phyloP scores from a whole-genome alignment of 2,113 vertebrate genomes.

The Protomyctophum bolini region DNA sequence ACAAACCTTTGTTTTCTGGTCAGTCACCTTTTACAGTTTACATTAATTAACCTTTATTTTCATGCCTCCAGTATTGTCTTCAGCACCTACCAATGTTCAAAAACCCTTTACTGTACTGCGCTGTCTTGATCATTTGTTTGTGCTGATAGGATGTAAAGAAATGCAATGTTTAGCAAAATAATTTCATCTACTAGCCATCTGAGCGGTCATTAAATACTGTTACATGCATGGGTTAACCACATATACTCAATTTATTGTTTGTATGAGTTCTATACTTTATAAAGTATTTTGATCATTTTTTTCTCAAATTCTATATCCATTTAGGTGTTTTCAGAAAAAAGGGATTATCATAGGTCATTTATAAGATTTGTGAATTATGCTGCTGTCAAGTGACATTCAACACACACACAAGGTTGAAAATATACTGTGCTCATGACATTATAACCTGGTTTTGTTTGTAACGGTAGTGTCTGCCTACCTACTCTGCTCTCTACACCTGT shows the following conservation, averaged over 20 bases:
- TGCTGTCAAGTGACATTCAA: conserved; percentile 10
- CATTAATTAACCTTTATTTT: background rate
- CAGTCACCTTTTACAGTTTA: background rate
- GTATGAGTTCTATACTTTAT: conserved; percentile 50
- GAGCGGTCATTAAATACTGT: conserved; percentile 13
- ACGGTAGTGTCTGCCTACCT: conserved; percentile 13
- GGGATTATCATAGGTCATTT: conserved; percentile 16
- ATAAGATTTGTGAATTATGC: conserved; percentile 17
- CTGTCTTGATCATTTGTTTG: background rate
- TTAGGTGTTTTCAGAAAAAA: background rate
- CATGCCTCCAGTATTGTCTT: background rate
- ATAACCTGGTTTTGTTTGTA: background rate
- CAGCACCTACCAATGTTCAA: background rate
- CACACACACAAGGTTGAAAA: background rate
- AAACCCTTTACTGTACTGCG: background rate
- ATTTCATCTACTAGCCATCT: background rate
- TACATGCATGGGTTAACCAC: conserved; percentile 31
- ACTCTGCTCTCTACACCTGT: conserved; percentile 19
- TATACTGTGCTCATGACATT: conserved; percentile 2
- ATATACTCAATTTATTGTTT: conserved; percentile 12
- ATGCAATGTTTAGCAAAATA: background rate
- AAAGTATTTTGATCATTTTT: conserved; percentile 38
- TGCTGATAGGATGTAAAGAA: background rate
- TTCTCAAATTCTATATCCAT: conserved; percentile 10
- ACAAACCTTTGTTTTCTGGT: too few species aligned